Evolutionary conservation across 2,888 invertebrate genomes (phyloP).

Genomic region (Gymnocheta viridis): DNA sequence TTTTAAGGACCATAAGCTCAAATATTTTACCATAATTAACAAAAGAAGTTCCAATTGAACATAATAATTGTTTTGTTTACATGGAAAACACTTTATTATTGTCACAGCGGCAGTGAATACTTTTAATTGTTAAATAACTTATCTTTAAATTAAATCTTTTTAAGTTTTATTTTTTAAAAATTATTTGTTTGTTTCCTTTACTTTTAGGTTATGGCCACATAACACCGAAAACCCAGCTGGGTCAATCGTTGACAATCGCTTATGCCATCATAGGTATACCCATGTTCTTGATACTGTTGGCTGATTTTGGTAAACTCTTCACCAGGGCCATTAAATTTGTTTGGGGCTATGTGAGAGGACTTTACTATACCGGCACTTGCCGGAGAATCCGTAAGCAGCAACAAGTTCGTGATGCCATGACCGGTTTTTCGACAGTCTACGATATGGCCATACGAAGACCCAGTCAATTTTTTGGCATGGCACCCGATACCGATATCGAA

Average conservation of each 20-base stretch:
- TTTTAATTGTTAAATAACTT: neutral
- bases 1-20: too few species aligned
- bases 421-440: slow-evolving; percentile 91
- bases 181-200: slow-evolving; percentile 75
- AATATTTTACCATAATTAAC: too few species aligned
- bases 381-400: slow-evolving; percentile 88
- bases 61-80: too few species aligned
- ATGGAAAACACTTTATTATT: too few species aligned
- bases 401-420: slow-evolving; percentile 92
- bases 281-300: slow-evolving; percentile 95
- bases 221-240: slow-evolving; percentile 93
- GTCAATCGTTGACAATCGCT: slow-evolving; percentile 93
- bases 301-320: slow-evolving; percentile 97
- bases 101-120: too few species aligned
- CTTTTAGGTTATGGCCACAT: slow-evolving; percentile 97
- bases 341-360: slow-evolving; percentile 92
- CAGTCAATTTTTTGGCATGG: slow-evolving; percentile 85
- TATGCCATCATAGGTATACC: slow-evolving; percentile 98
- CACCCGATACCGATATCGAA: slow-evolving; percentile 83
- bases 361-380: slow-evolving; percentile 94
- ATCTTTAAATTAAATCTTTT: neutral
- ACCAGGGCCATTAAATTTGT: slow-evolving; percentile 94
- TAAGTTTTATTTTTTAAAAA: neutral
- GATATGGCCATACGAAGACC: slow-evolving; percentile 90
- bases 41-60: too few species aligned